A percentile compares a stretch with the other conserved stretches of the same genome.
phyloP scores from a whole-genome alignment of 2,797 vertebrate genomes.

The Perodicticus potto region DNA sequence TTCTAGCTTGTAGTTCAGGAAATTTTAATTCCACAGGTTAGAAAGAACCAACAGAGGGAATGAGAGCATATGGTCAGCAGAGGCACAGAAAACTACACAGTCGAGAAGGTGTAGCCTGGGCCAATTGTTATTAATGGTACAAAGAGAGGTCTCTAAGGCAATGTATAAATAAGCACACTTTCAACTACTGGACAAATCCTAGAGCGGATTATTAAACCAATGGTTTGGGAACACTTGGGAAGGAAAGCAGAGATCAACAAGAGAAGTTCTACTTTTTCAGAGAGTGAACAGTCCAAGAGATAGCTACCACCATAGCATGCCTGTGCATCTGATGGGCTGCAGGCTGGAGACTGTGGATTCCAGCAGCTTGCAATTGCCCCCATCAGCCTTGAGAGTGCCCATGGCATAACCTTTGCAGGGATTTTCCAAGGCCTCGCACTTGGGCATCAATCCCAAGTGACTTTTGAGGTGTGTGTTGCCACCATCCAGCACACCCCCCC shows the following conservation, averaged over 20 bases:
- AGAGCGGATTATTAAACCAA: not conserved
- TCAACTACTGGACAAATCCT: not conserved
- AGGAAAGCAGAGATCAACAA: not conserved
- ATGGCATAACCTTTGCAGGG: not conserved
- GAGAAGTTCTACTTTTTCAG: not conserved
- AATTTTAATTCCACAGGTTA: not conserved
- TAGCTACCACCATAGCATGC: accelerated
- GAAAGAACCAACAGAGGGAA: not conserved
- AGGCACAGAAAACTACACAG: not conserved
- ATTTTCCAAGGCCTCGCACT: not conserved
- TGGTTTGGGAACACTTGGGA: not conserved
- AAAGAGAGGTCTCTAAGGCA: not conserved
- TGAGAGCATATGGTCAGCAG: not conserved
- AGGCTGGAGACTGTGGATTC: accelerated
- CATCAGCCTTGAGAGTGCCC: not conserved
- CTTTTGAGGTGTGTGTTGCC: not conserved
- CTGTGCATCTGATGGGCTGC: accelerated
- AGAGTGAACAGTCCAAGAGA: too few species aligned
- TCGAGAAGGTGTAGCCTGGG: not conserved
- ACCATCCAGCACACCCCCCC: too few species aligned
- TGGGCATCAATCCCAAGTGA: not conserved
- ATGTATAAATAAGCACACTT: not conserved
- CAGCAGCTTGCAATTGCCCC: not conserved
- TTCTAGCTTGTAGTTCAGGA: not conserved
- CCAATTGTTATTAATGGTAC: not conserved